Evolutionary conservation across 2,113 vertebrate species (phyloP), one percentile per base, ranked within the genome.

Genomic region (Perca fluviatilis): DNA sequence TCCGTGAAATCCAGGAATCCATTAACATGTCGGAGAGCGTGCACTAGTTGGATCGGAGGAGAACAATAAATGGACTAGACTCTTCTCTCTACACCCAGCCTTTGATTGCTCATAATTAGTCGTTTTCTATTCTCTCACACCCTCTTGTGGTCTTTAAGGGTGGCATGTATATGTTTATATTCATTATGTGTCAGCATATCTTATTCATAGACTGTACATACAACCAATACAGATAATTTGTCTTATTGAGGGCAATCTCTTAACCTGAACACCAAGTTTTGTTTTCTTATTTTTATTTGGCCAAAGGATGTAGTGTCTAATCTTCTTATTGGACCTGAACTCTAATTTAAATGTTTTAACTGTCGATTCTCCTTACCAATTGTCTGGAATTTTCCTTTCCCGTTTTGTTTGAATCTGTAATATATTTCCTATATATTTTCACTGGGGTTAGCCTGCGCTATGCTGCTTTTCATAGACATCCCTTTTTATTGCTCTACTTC

Each of bases 1-100:
- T 99, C 93, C 96, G 98, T 87, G 98, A 99, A 95, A 99, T 99
- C 95, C 98, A 99, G 94, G 98, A 99, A 95, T 96, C 95, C 92
- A 95, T 98, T 87, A 96, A 96, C 46, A 96, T 98, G 88, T 95
- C 93, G 7, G 97, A 96, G 85, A 97, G 93, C 86, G 82, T 97
- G 94, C 98, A 98, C 95, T 99, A 95, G 89, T 83, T 36, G 80
- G 87, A 95, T 94, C 64, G 85, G 63, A 85, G 62, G 72, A 85
- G 60, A 77, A 74, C 54, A 16, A 58, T 49, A 74, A 83, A 84
- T 2, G 77, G 89, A 92, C 91, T 77, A 49, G 60, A 75, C 57
- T 75, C 53, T 84, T 71, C 58, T 87, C 63, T 76, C 86, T 74
- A 89, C 83, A 73, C 83, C 36, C 71, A 74, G 86, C 90, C 88